Evolutionary conservation across 2,113 vertebrate genomes (phyloP).

Genomic region (Rhea americana): DNA sequence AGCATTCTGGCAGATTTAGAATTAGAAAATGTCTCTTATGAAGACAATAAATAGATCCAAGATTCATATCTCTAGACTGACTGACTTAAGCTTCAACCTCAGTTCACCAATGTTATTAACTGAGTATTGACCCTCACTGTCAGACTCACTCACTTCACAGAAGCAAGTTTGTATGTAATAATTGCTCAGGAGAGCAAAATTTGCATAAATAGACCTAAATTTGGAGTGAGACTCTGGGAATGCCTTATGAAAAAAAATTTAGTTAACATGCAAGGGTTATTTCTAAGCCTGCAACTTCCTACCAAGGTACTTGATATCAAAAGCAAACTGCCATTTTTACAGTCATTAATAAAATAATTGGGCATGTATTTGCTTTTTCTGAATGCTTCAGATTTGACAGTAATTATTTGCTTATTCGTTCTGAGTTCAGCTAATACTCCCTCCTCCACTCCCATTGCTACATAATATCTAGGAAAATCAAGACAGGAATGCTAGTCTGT

Average conservation of each 20-base stretch:
- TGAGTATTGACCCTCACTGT: neutral
- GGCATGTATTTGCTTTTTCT: neutral
- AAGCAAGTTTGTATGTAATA: neutral
- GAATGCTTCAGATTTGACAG: neutral
- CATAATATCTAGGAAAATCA: neutral
- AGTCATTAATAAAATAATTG: neutral
- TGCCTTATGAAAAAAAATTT: neutral
- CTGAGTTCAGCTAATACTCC: neutral
- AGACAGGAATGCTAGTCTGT: neutral
- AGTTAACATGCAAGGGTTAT: neutral
- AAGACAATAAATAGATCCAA: neutral
- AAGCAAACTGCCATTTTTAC: neutral
- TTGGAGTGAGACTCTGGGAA: neutral
- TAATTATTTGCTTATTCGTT: neutral
- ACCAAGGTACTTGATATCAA: neutral
- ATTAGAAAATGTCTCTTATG: neutral
- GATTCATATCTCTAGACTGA: neutral
- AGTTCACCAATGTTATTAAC: neutral
- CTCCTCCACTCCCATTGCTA: neutral
- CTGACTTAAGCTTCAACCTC: neutral
- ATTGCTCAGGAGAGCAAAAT: neutral
- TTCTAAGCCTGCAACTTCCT: neutral
- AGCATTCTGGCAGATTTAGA: neutral
- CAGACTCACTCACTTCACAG: neutral
- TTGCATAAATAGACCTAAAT: neutral